These are phyloP conservation scores for Copidosoma aretas DNA, from an alignment of 2,888 invertebrate genomes.

Conservation along the genomic window DNA sequence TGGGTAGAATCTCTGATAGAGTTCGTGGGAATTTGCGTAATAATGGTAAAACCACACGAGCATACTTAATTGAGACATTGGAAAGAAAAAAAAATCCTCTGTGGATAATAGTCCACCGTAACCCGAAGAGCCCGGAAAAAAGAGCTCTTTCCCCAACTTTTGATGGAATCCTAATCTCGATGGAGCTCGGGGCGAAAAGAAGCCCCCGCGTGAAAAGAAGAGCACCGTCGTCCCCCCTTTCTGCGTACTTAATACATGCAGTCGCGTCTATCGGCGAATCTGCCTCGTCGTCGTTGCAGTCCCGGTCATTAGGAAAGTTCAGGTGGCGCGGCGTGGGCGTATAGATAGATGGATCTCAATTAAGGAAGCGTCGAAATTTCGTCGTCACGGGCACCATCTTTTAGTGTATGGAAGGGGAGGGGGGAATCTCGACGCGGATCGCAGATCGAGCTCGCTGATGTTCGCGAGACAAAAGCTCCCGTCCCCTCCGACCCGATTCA, in stretches of 20 bases:
- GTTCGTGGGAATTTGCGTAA: no score
- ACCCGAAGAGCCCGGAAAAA: conserved; percentile 3
- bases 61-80: no score
- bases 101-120: no score
- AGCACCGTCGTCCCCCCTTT: not conserved
- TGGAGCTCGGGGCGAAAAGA: conserved; percentile 17
- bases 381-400: conserved; percentile 15
- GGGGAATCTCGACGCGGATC: conserved; percentile 33
- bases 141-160: conserved; percentile 29
- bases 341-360: conserved; percentile 35
- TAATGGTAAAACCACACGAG: no score
- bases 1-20: no score
- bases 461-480: conserved; percentile 49
- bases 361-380: conserved; percentile 34
- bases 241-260: not conserved
- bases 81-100: no score
- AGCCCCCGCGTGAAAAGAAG: conserved; percentile 13
- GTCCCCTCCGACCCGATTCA: conserved; percentile 12
- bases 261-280: not conserved
- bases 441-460: conserved; percentile 30
- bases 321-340: conserved; percentile 27
- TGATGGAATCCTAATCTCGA: conserved; percentile 41
- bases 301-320: conserved; percentile 38
- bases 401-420: no score
- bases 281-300: not conserved